Conservation (phyloP, 2,797 vertebrate species). For the Arvicola amphibius region DNA sequence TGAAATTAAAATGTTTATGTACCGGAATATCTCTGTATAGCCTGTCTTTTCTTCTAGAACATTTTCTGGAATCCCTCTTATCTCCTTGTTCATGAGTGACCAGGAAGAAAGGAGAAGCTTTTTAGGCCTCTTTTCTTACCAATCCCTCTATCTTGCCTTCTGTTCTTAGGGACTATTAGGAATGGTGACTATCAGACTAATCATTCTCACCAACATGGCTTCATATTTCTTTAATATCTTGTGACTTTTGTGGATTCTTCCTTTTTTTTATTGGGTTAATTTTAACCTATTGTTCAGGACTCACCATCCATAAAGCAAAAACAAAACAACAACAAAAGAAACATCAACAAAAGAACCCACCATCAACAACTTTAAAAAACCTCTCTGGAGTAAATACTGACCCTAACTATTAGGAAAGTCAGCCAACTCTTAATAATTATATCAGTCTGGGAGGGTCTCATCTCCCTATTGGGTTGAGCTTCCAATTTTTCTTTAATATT, state of each 20-base stretch:
- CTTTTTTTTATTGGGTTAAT: neutral
- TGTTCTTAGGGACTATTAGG: neutral
- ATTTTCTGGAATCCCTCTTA: neutral
- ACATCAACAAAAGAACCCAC: too few species aligned
- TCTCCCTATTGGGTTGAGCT: neutral
- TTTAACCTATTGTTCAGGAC: neutral
- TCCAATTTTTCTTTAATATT: neutral
- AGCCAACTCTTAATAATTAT: neutral
- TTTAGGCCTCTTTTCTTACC: neutral
- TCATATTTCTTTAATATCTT: neutral
- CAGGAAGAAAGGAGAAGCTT: neutral
- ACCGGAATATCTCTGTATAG: neutral
- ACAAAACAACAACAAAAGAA: neutral
- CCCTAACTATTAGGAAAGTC: neutral
- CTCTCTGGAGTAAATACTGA: neutral
- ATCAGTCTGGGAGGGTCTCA: neutral
- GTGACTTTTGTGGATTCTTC: neutral
- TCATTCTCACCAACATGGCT: neutral
- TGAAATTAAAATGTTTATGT: neutral
- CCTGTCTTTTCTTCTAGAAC: neutral
- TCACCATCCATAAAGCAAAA: neutral
- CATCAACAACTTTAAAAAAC: too few species aligned
- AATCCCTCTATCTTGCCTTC: neutral
- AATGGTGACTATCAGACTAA: neutral
- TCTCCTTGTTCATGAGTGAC: neutral